Evolutionary conservation across 2,888 invertebrate genomes (phyloP), one percentile per base, ranked within the genome.

Genomic region (Arenicola marina): DNA sequence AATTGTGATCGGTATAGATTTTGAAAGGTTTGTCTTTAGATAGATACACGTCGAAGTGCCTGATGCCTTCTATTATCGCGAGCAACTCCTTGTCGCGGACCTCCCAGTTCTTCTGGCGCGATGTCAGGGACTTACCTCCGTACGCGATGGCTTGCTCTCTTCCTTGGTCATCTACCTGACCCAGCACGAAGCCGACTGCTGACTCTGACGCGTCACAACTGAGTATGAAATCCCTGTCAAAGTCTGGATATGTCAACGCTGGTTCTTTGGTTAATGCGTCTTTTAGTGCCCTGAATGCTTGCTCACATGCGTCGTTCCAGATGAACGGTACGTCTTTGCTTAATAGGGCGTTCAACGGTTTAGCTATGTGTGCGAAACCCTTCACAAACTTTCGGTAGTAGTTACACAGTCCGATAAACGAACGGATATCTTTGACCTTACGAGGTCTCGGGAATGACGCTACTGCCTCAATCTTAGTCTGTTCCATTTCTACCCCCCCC

Each of bases 11-110:
- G 3, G 72, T 72, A 38, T 57, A 51, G 2, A 70, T 65, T 0
- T 53, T 59, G 53, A 73, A 73, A 7, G 33, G 26, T 28, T 61
- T 60, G 7, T 58, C 58, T 11, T 58, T 56, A 18, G 66, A 45
- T 11, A 73, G 54, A 38, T 67, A 73, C 21, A 61, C 56, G 2
- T 61, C 53, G 43, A 65, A 73, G 18, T 60, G 48, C 34, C 65
- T 66, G 21, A 73, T 53, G 24, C 67, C 71, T 59, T 68, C 71
- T 7, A 69, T 62, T 7, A 70, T 43, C 4, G 69, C 68, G 24
- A 71, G 38, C 31, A 65, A 61, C 62, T 71, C 71, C 46, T 61
- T 33, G 34, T 71, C 69, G 34, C 55, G 61, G 3, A 66, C 62
- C 4, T 55, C 33, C 51, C 59, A 71, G n/a, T 56, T 62, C n/a